phyloP scores from a whole-genome alignment of 2,113 vertebrate genomes.

The Dipodomys merriami region DNA sequence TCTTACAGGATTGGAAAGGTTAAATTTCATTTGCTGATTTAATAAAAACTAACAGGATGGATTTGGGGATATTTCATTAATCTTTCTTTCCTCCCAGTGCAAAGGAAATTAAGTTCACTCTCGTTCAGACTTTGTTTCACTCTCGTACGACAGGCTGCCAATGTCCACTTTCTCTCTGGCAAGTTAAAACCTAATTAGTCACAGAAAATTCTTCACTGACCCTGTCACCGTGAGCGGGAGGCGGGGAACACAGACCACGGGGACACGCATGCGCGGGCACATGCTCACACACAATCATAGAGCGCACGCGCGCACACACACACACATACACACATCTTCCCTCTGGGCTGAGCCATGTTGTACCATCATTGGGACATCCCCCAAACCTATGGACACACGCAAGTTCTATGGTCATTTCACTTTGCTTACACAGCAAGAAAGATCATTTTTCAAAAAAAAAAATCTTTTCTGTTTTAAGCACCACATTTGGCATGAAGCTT shows the following conservation, averaged over 20 bases:
- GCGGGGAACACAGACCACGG: conserved; percentile 69
- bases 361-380: conserved; percentile 64
- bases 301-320: neutral
- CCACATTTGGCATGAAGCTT: neutral
- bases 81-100: conserved; percentile 95
- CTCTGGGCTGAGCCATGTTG: conserved; percentile 22
- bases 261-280: too few relatives aligned
- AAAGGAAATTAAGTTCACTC: conserved; percentile 96
- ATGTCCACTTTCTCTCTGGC: conserved; percentile 90
- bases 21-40: conserved; percentile 97
- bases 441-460: neutral
- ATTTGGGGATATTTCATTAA: conserved; percentile 99
- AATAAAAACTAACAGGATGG: conserved; percentile 98
- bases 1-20: conserved; percentile 87
- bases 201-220: conserved; percentile 93
- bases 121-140: conserved; percentile 90
- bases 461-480: neutral
- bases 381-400: conserved; percentile 13
- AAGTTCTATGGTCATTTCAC: neutral
- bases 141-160: conserved; percentile 89
- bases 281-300: neutral
- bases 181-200: conserved; percentile 94
- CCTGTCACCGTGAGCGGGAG: conserved; percentile 87
- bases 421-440: neutral
- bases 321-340: too few relatives aligned